Evolutionary conservation across 35 echinoderm and acorn worm species (phyloP), one percentile per base, ranked within the genome.

Genomic region (Apostichopus californicus): DNA sequence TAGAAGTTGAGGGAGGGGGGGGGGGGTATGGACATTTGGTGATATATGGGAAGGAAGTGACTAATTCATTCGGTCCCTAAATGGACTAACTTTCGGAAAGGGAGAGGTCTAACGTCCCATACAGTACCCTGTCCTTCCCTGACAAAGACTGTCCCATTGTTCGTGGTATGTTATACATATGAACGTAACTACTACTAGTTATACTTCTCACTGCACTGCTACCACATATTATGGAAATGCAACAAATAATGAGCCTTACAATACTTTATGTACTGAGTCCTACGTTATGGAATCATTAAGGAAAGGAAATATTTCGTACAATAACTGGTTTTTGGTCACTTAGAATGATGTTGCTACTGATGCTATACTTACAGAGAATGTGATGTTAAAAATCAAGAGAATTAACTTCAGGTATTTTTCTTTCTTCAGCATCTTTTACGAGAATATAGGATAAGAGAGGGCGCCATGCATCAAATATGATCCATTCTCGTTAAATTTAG

Each of bases 371-470:
- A 85, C 81, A 59, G 55, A 58, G 5, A 85, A 85, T 18, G 81
- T 85, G 21, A 58, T 18, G 18, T 85, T 85, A 3, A 58, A 25
- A 59, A 85, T 22, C 81, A 85, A 10, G 9, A 85, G 12, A 60
- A 85, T 85, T 55, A 85, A n/a, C 15, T 85, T 85, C 81, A 85
- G 24, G 24, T 22, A 59, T 58, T 85, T 85, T 56, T 25, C 81
- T 59, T 85, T 59, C 81, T 85, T 85, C 81, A n/a, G 57, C 81
- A 85, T 85, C 15, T 85, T 85, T 59, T 5, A 59, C 24, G 15
- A 85, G 17, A 9, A 8, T 85, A 56, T 53, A 55, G 17, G 55
- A 20, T 8, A 13, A 58, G 56, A 85, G 8, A 21, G 57, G 57
- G 18, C 20, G 15, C 23, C 55, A 59, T 22, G 18, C 81, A 60